A percentile compares a stretch with the other conserved stretches of the same genome.
These are phyloP conservation scores for Habroteleia sp. DNA, from an alignment of 2,888 invertebrate species.

Conservation along the genomic window DNA sequence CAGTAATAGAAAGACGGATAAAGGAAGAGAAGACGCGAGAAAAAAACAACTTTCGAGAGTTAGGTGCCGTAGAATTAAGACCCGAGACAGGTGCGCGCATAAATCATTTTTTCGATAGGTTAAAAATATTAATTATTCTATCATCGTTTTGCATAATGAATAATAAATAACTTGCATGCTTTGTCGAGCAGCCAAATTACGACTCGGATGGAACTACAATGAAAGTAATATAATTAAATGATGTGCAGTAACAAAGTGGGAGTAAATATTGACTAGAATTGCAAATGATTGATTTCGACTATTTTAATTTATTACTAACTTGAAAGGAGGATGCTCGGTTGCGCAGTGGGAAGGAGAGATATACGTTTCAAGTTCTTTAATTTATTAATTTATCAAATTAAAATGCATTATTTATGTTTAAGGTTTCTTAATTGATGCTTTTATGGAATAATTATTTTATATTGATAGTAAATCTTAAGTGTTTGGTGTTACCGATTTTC, in stretches of 20 bases:
- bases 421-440: no score
- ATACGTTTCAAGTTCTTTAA: conserved; percentile 2
- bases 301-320: conserved; percentile 29
- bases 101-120: conserved; percentile 53
- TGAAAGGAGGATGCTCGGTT: conserved; percentile 25
- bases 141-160: conserved; percentile 61
- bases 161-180: conserved; percentile 43
- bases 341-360: conserved; percentile 17
- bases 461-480: no score
- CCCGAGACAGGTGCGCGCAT: conserved; percentile 56
- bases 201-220: conserved; percentile 21
- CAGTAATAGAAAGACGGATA: conserved; percentile 48
- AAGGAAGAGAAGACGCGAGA: conserved; percentile 28
- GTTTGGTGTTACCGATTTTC: no score
- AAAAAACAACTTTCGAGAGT: conserved; percentile 33
- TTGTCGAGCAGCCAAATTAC: conserved; percentile 32
- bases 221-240: conserved; percentile 30
- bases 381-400: no score
- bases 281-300: conserved; percentile 30
- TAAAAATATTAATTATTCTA: conserved; percentile 60
- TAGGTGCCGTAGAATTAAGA: conserved; percentile 53
- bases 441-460: conserved; percentile 8
- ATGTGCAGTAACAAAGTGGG: conserved; percentile 12
- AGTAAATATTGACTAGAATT: conserved; percentile 36
- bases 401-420: no score